These are phyloP conservation scores for Merops nubicus DNA, from an alignment of 2,113 vertebrate genomes.

Conservation along the genomic window DNA sequence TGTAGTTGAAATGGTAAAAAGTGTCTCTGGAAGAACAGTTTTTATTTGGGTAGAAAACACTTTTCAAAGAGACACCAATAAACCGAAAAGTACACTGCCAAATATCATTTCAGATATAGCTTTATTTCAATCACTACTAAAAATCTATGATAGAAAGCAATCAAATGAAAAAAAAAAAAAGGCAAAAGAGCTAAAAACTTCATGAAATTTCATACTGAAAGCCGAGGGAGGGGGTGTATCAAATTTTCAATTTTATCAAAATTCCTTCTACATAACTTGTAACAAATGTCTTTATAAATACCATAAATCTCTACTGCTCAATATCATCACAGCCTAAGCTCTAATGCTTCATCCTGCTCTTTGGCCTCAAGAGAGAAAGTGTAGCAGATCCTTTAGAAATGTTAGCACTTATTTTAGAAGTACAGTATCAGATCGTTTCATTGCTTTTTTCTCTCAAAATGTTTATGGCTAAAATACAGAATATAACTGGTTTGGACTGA, in stretches of 20 bases:
- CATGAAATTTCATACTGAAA: neutral
- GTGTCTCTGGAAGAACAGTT: neutral
- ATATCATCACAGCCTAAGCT: neutral
- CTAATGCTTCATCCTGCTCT: neutral
- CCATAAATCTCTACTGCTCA: neutral
- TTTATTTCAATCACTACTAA: neutral
- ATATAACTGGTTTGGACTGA: neutral
- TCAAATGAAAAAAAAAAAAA: neutral
- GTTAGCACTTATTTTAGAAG: neutral
- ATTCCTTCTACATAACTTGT: neutral
- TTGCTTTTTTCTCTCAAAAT: neutral
- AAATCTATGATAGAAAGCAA: neutral
- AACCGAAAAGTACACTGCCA: neutral
- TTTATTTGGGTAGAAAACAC: neutral
- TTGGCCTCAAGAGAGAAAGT: neutral
- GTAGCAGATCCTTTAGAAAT: neutral
- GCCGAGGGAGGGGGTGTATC: fast-evolving
- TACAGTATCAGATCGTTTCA: neutral
- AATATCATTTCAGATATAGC: neutral
- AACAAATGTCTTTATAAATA: neutral
- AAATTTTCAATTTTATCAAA: neutral
- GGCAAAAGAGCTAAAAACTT: neutral
- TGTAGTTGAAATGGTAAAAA: neutral
- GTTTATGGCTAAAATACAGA: neutral
- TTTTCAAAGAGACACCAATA: neutral